Evolutionary conservation across 2,888 invertebrate species (phyloP), one percentile per base, ranked within the genome.

Genomic region (Candidula unifasciata): DNA sequence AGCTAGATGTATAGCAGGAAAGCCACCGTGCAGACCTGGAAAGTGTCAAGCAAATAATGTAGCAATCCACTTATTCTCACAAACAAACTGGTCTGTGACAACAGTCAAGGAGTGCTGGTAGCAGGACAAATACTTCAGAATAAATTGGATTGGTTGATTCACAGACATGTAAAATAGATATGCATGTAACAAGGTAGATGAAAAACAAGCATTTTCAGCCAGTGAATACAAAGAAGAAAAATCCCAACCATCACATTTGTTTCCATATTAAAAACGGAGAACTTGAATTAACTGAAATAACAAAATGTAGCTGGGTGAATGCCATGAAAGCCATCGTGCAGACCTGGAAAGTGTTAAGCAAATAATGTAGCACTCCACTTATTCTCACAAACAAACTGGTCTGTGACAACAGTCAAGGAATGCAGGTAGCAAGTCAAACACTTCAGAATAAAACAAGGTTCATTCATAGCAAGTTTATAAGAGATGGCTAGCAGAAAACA

Each of bases 391-490:
- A 24, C n/a, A n/a, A 30, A 54, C 71, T 54, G 33, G 24, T 18
- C 8, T 71, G 57, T 37, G 10, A 83, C 54, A 76, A 69, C 35
- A 66, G 76, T 69, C 74, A 24, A 76, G 44, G 44, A 82, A 82
- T 74, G 60, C 64, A n/a, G n/a, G n/a, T n/a, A n/a, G n/a, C n/a
- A n/a, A n/a, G n/a, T n/a, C n/a, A 3, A 80, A 27, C 52, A 60
- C 60, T 5, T 18, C n/a, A 3, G n/a, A 35, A 71, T 33, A 64
- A 88, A 94, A 94, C 93, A 95, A 80, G 95, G 95, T 44, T 95
- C 95, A 88, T 95, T 98, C n/a, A 97, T 97, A 24, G 98, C 96
- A 74, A 99, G 94, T 88, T 98, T 96, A n/a, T n/a, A n/a, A n/a
- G n/a, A n/a, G n/a, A n/a, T n/a, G n/a, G n/a, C n/a, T n/a, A n/a